Conservation (phyloP, 2,888 invertebrate genomes). For the Hybos culiciformis region DNA sequence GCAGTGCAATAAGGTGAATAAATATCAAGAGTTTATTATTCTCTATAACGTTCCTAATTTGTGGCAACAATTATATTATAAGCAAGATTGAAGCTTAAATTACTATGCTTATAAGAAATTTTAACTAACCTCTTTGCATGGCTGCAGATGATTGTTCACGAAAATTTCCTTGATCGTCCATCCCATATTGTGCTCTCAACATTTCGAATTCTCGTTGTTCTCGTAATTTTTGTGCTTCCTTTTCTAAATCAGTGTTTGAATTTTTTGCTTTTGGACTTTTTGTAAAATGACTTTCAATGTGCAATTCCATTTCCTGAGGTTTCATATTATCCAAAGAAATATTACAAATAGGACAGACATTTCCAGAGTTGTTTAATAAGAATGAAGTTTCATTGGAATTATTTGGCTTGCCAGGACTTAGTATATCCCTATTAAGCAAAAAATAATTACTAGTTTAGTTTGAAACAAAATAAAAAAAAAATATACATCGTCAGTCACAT, state of each 20-base stretch:
- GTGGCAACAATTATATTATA: no score
- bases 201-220: slow-evolving; percentile 72
- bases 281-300: slow-evolving; percentile 73
- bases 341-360: slow-evolving; percentile 39
- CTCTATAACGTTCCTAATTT: no score
- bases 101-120: no score
- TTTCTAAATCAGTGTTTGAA: slow-evolving; percentile 33
- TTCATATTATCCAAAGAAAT: slow-evolving; percentile 32
- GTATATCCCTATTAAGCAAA: slow-evolving; percentile 19
- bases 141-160: slow-evolving; percentile 58
- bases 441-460: background rate
- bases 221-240: slow-evolving; percentile 54
- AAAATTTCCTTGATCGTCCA: slow-evolving; percentile 77
- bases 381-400: slow-evolving; percentile 22
- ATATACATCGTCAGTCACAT: background rate
- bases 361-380: slow-evolving; percentile 17
- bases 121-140: slow-evolving; percentile 59
- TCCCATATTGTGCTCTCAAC: slow-evolving; percentile 70
- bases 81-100: no score
- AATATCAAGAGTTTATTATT: no score
- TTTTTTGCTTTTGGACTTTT: slow-evolving; percentile 17
- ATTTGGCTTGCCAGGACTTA: slow-evolving; percentile 21
- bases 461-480: background rate
- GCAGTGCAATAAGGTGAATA: no score
- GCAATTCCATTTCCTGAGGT: slow-evolving; percentile 44